A percentile compares a stretch with the other conserved stretches of the same genome.
These are phyloP conservation scores for Aspidiotus destructor DNA, from an alignment of 2,888 invertebrate species.

Conservation along the genomic window DNA sequence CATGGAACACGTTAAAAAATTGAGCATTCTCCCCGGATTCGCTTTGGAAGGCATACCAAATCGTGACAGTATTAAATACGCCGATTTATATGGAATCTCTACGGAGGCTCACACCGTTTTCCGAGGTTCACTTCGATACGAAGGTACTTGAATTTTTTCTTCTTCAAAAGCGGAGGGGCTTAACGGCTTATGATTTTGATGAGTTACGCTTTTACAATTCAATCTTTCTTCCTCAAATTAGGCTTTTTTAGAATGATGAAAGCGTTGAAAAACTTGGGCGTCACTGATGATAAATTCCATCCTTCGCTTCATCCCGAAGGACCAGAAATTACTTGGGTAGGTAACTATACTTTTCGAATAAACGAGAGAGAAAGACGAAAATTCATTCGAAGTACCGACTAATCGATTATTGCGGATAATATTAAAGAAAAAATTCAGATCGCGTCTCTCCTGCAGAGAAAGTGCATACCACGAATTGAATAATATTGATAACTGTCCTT, in stretches of 20 bases:
- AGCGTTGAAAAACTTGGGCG: slow-evolving; percentile 75
- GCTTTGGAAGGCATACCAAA: slow-evolving; percentile 95
- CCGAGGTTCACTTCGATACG: slow-evolving; percentile 86
- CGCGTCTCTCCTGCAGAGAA: too few relatives aligned
- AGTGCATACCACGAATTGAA: too few relatives aligned
- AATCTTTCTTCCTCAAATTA: slow-evolving; percentile 35
- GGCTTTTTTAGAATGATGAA: slow-evolving; percentile 84
- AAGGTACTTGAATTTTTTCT: slow-evolving; percentile 44
- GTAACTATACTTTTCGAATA: slow-evolving; percentile 39
- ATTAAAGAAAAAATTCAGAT: too few relatives aligned
- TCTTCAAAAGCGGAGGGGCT: neutral
- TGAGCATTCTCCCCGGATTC: slow-evolving; percentile 92
- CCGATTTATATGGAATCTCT: slow-evolving; percentile 74
- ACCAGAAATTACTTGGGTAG: slow-evolving; percentile 92
- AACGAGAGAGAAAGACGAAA: slow-evolving; percentile 41
- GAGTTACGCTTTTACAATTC: neutral
- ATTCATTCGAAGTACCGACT: neutral
- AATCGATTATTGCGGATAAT: neutral
- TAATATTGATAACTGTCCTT: too few relatives aligned
- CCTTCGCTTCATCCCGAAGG: slow-evolving; percentile 89
- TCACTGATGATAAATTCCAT: slow-evolving; percentile 75
- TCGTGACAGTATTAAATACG: slow-evolving; percentile 85
- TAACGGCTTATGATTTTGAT: neutral
- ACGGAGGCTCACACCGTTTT: slow-evolving; percentile 77
- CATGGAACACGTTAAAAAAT: slow-evolving; percentile 65